Percentiles rank a stretch among this genome's conserved stretches.
These are phyloP conservation scores for Hemiprocne comata DNA, from an alignment of 2,113 vertebrate species.

Conservation along the genomic window DNA sequence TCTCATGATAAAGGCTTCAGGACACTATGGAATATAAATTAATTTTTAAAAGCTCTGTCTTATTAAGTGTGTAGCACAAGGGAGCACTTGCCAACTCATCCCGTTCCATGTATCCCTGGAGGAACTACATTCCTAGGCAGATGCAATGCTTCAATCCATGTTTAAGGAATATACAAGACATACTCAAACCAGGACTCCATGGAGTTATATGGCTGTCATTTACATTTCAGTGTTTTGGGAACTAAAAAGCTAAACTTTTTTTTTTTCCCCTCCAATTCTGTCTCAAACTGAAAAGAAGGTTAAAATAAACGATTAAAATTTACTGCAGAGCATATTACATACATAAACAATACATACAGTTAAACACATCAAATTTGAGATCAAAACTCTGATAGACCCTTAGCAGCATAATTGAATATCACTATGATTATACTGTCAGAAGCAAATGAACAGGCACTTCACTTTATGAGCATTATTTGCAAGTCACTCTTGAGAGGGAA, in stretches of 20 bases:
- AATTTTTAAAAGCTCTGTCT: not conserved
- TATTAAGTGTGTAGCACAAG: not conserved
- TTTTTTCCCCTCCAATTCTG: not conserved
- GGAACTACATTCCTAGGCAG: not conserved
- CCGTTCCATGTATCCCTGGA: not conserved
- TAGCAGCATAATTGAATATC: not conserved
- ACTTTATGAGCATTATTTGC: not conserved
- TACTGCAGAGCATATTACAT: not conserved
- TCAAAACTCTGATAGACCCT: not conserved
- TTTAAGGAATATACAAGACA: not conserved
- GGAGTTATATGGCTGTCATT: not conserved
- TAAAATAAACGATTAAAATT: not conserved
- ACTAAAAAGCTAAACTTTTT: not conserved
- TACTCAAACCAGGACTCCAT: not conserved
- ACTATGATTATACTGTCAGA: not conserved
- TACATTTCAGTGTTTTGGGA: not conserved
- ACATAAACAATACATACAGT: not conserved
- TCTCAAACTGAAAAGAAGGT: not conserved
- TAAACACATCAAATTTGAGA: not conserved
- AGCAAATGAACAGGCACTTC: conserved; percentile 17
- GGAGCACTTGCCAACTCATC: not conserved
- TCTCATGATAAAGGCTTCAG: not conserved
- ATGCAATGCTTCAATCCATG: not conserved
- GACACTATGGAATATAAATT: not conserved
- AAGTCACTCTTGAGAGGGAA: not conserved